Base-by-base conservation (phyloP, 2,113 vertebrate genomes). In the Lipophrys pholis region DNA sequence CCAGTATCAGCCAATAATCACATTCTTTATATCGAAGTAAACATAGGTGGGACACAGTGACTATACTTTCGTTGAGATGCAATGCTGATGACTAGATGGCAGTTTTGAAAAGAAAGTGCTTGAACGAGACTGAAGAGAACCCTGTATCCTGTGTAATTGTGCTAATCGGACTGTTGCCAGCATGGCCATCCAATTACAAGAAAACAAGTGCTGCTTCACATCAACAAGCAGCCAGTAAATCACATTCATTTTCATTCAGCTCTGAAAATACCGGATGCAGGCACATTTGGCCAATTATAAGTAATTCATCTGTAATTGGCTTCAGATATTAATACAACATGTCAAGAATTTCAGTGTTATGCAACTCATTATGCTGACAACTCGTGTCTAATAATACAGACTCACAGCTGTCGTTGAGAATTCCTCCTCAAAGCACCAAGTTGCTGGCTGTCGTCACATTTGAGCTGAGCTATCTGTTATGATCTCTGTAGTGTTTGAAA, bases 291-390 rank as follows among this genome's bases (percentile, higher is more conserved):
- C 38, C 58, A 80, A 83, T 85, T 87, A 78, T 16, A 38, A 69
- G 63, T 57, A 48, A 83, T 85, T 83, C 41, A 54, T 60, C 54
- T 78, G 0, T 68, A 81, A 88, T 88, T 86, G 84, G 49, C 71
- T 80, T 78, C 64, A 57, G 16, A 79, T 73, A 70, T 66, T 48
- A 83, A 83, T 88, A 70, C n/a, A 77, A 78, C 75, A 75, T 35
- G 10, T 80, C 54, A 11, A 35, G 59, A 53, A 74, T 21, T 55
- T 39, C 68, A 60, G 52, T 16, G 54, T 84, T 80, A 49, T 55
- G 12, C 62, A 77, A 70, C 41, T 54, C 8, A 30, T 69, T 46
- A 21, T 74, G n/a, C 56, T 62, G 59, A 17, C 11, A 42, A 59
- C 42, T 71, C 8, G 15, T 58, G 72, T 70, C 55, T 30, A 36